These are phyloP conservation scores for Drymodes brunneopygia DNA, from an alignment of 2,113 vertebrate genomes.

Conservation along the genomic window DNA sequence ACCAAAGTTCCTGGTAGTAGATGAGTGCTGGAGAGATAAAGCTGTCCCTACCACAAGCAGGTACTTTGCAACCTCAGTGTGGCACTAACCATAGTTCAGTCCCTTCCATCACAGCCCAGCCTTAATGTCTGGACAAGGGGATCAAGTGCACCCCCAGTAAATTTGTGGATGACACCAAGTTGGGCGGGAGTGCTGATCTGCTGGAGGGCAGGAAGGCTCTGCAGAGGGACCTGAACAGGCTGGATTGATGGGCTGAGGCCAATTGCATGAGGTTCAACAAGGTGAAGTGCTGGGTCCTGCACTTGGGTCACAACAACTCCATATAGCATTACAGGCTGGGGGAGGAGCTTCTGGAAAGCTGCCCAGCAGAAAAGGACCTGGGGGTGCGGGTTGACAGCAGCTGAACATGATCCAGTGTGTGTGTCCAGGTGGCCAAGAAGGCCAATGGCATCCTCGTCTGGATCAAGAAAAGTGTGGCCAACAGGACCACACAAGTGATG, in stretches of 20 bases:
- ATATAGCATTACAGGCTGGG: rapidly evolving
- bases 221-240: background rate
- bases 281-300: rapidly evolving
- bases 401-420: background rate
- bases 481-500: no score
- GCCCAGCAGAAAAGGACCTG: background rate
- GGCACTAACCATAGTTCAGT: background rate
- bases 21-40: background rate
- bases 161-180: background rate
- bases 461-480: background rate
- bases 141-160: background rate
- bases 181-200: background rate
- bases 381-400: rapidly evolving
- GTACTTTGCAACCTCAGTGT: background rate
- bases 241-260: background rate
- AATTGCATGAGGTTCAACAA: background rate
- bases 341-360: rapidly evolving
- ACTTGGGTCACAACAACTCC: background rate
- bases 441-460: background rate
- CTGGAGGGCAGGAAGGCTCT: background rate
- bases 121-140: background rate
- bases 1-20: background rate
- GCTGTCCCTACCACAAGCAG: background rate
- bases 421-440: background rate
- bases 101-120: background rate